Percentiles rank a stretch among this genome's conserved stretches.
Conservation (phyloP, 1,140 invertebrate genomes). For the Nylanderia fulva region DNA sequence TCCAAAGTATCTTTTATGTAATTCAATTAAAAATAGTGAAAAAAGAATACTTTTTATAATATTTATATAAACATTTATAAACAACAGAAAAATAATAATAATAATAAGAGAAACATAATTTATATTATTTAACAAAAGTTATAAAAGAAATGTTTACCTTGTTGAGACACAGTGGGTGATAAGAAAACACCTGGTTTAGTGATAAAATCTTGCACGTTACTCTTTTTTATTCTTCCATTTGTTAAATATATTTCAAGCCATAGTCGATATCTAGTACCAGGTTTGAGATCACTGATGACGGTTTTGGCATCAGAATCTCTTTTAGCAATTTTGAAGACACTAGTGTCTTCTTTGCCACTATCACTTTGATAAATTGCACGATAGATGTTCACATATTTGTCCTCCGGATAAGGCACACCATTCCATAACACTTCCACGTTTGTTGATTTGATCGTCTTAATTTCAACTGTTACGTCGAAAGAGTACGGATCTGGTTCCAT, state of each 20-base stretch:
- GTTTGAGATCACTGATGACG: conserved; percentile 90
- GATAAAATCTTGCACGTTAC: conserved; percentile 94
- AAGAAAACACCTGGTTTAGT: conserved; percentile 91
- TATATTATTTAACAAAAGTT: no score
- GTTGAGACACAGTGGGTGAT: conserved; percentile 85
- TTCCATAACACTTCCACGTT: conserved; percentile 92
- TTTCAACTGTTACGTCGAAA: conserved; percentile 92
- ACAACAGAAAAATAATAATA: no score
- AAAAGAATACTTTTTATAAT: no score
- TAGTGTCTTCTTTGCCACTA: conserved; percentile 91
- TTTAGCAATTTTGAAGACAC: conserved; percentile 93
- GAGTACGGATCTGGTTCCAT: conserved; percentile 90
- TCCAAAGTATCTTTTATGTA: no score
- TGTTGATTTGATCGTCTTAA: conserved; percentile 90
- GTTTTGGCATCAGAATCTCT: conserved; percentile 91
- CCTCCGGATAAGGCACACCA: conserved; percentile 94
- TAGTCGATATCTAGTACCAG: conserved; percentile 93
- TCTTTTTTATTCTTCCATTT: conserved; percentile 95
- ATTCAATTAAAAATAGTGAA: no score
- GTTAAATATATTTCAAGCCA: conserved; percentile 95
- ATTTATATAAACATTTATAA: no score
- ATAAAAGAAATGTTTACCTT: conserved; percentile 80
- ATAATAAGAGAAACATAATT: not conserved
- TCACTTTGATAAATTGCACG: conserved; percentile 93
- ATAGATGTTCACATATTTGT: conserved; percentile 96